These are phyloP conservation scores for Dryobotodes eremita DNA, from an alignment of 2,888 invertebrate species.

Conservation along the genomic window DNA sequence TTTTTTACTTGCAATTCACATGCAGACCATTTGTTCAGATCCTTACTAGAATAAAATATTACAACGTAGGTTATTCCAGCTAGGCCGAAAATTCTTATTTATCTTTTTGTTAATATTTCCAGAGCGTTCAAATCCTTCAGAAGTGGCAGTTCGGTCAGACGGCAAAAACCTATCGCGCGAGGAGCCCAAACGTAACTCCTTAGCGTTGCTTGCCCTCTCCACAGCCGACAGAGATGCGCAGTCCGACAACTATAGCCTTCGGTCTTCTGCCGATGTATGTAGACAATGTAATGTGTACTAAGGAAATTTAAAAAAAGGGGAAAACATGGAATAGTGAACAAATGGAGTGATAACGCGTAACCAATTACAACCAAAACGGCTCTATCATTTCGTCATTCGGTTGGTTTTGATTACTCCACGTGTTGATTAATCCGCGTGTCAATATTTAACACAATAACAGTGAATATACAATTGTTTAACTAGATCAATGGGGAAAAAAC, in stretches of 20 bases:
- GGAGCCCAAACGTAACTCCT: conserved; percentile 81
- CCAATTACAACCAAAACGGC: background rate
- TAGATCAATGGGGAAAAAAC: background rate
- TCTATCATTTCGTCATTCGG: background rate
- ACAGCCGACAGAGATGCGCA: conserved; percentile 84
- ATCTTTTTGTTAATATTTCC: conserved; percentile 40
- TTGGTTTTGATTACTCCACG: background rate
- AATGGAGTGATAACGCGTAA: background rate
- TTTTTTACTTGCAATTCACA: background rate
- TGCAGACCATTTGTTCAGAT: background rate
- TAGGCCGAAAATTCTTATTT: background rate
- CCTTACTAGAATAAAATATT: too few species aligned
- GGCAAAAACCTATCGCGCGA: conserved; percentile 79
- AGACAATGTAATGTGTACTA: conserved; percentile 56
- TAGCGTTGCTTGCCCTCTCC: conserved; percentile 79
- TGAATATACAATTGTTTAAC: conserved; percentile 33
- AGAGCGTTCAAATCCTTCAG: conserved; percentile 86
- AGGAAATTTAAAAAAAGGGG: background rate
- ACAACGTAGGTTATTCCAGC: too few species aligned
- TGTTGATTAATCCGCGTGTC: background rate
- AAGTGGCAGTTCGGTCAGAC: conserved; percentile 80
- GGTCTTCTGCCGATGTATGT: conserved; percentile 88
- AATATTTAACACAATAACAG: background rate
- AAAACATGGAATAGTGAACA: background rate
- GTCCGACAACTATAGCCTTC: conserved; percentile 88